Conservation (phyloP, 2,888 invertebrate genomes). For the Rhagonycha lutea region DNA sequence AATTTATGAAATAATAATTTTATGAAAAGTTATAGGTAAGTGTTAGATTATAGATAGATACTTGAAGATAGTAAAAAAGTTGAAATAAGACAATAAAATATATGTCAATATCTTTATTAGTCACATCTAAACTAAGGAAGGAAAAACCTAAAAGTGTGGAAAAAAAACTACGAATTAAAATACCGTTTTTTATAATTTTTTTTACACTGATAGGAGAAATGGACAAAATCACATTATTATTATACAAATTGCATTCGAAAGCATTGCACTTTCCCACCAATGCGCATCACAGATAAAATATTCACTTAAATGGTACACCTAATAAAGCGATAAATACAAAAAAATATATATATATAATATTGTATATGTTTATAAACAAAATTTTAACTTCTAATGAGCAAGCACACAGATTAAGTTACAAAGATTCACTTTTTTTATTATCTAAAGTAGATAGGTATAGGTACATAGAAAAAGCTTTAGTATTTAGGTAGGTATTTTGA, state of each 20-base stretch:
- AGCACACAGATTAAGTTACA: conserved; percentile 45
- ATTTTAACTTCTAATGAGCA: conserved; percentile 33
- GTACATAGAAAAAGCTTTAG: conserved; percentile 29
- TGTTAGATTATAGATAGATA: too few relatives aligned
- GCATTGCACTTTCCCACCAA: conserved; percentile 55
- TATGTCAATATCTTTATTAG: conserved; percentile 43
- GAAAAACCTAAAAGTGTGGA: conserved; percentile 52
- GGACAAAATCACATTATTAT: conserved; percentile 53
- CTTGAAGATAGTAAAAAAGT: background rate
- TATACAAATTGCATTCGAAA: conserved; percentile 44
- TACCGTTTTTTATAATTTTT: conserved; percentile 44
- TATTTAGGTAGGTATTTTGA: conserved; percentile 14
- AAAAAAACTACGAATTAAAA: conserved; percentile 52
- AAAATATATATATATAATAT: conserved; percentile 22
- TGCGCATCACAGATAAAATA: conserved; percentile 53
- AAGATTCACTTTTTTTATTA: conserved; percentile 26
- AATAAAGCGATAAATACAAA: conserved; percentile 23
- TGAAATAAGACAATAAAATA: background rate
- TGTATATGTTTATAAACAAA: conserved; percentile 1
- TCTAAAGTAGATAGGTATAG: conserved; percentile 24
- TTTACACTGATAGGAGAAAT: conserved; percentile 53
- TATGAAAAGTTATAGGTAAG: too few relatives aligned
- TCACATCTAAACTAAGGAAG: conserved; percentile 48
- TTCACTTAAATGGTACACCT: conserved; percentile 27
- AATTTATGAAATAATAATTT: too few relatives aligned